Evolutionary conservation across 2,888 invertebrate genomes (phyloP), one percentile per base, ranked within the genome.

Genomic region (Coleophora deauratella): DNA sequence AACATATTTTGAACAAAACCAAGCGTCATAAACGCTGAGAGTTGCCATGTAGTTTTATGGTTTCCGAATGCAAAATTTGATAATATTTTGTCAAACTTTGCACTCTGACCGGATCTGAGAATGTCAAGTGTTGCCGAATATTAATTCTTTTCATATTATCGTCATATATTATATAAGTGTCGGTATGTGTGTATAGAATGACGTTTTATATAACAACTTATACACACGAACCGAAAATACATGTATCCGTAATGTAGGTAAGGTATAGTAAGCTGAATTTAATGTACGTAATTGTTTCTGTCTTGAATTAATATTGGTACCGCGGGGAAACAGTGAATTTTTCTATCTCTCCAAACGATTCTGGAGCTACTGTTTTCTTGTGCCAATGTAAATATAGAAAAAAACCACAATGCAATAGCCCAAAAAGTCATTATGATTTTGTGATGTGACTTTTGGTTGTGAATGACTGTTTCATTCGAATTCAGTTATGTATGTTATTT

Each of bases 51-150:
- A 82, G 82, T 62, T 72, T 75, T 73, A 79, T 73, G 80, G 73
- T 68, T 69, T 55, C 28, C 40, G 45, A 53, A 66, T 66, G 59
- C 59, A 63, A 59, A 61, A 57, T 57, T 59, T 44, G 42, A 28
- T 46, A 50, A 50, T 42, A 40, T 38, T 47, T 54, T 46, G 49
- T 49, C 44, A 51, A 60, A 51, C 63, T 61, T 62, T 63, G 62
- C 62, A 66, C 65, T 66, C 51, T 45, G 49, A 52, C 48, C 27
- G 39, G 37, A 45, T 67, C 69, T 64, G 57, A 57, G 81, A 81
- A 82, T 84, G 82, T 84, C 84, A 84, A 84, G 84, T 85, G 85
- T 85, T 85, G 85, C 85, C 70, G 82, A 82, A 82, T 81, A 82
- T 69, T 67, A 73, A 74, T 77, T 80, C 72, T 72, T 80, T 82